A percentile compares a stretch with the other conserved stretches of the same genome.
Conservation (phyloP, 2,797 vertebrate species). For the Hybognathus amarus region DNA sequence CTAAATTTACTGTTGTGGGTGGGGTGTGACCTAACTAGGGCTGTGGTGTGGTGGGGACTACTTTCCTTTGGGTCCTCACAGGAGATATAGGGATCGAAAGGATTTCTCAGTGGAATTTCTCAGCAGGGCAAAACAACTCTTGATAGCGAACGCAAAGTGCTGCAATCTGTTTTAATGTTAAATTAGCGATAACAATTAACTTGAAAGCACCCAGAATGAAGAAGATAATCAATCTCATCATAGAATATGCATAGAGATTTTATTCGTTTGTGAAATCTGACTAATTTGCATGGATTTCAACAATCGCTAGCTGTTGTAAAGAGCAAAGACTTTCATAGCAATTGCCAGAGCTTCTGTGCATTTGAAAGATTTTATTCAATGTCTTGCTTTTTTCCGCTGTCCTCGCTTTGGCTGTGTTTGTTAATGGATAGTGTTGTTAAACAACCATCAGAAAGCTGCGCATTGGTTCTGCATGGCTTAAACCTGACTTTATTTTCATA, state of each 20-base stretch:
- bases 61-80: conserved; percentile 65
- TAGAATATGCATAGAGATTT: background rate
- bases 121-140: conserved; percentile 3
- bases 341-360: background rate
- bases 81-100: conserved; percentile 62
- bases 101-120: conserved; percentile 64
- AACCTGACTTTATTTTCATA: background rate
- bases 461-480: background rate
- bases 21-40: conserved; percentile 73
- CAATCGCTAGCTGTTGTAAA: conserved; percentile 63
- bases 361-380: background rate
- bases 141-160: conserved; percentile 11
- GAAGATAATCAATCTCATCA: background rate
- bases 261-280: no score
- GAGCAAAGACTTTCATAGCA: background rate
- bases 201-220: background rate
- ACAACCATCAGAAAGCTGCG: background rate
- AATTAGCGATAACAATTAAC: background rate
- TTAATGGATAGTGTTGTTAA: background rate
- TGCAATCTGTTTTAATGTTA: background rate
- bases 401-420: background rate
- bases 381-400: background rate
- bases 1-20: conserved; percentile 81
- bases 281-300: conserved; percentile 20
- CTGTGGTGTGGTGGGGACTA: conserved; percentile 57